Percentiles rank a stretch among this genome's conserved stretches.
Conservation (phyloP, 2,113 vertebrate species). For the Cyprichromis sp. region DNA sequence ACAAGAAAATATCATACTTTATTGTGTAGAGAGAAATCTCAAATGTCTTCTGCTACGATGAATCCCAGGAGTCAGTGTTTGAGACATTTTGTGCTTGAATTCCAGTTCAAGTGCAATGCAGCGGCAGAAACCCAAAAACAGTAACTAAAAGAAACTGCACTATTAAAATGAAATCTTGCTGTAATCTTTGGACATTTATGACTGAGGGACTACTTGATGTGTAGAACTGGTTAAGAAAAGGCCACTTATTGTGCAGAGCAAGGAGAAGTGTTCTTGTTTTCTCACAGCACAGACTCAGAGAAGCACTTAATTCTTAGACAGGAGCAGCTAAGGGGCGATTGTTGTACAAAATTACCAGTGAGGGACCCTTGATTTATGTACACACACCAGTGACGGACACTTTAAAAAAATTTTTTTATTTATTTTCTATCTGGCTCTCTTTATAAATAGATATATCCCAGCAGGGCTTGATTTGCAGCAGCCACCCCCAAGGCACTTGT, state of each 20-base stretch:
- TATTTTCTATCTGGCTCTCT: background rate
- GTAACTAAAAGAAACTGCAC: background rate
- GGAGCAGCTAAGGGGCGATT: constrained; percentile 26
- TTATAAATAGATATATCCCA: constrained; percentile 7
- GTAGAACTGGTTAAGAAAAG: background rate
- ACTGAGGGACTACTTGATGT: background rate
- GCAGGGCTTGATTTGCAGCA: constrained; percentile 4
- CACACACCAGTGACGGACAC: background rate
- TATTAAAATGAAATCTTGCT: constrained; percentile 33
- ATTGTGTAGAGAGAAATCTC: background rate
- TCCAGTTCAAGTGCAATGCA: background rate
- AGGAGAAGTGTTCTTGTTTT: constrained; percentile 3
- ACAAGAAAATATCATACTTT: background rate
- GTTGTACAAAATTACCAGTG: background rate
- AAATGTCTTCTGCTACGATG: background rate
- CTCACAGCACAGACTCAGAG: background rate
- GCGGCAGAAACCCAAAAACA: background rate
- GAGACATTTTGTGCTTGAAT: background rate
- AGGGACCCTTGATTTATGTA: constrained; percentile 41
- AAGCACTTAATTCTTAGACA: constrained; percentile 17
- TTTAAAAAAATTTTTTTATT: background rate
- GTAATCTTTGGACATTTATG: constrained; percentile 1
- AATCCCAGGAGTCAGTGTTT: background rate
- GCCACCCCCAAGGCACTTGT: background rate
- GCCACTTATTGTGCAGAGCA: background rate